A percentile compares a stretch with the other conserved stretches of the same genome.
Conservation (phyloP, 2,888 invertebrate species). For the Cephus pygmeus region DNA sequence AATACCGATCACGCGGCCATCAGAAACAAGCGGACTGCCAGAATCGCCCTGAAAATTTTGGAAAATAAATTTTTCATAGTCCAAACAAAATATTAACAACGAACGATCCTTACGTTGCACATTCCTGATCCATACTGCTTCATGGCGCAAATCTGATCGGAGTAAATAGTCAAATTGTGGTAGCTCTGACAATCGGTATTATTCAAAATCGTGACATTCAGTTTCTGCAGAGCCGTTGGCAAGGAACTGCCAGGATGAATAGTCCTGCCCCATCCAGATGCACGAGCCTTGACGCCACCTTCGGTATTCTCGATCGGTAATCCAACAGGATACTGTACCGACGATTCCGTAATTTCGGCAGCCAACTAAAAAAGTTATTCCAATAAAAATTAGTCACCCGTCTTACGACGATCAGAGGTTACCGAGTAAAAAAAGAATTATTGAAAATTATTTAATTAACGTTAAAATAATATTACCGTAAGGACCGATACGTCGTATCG, state of each 20-base stretch:
- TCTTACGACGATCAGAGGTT: too few species aligned
- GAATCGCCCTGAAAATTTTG: conserved; percentile 15
- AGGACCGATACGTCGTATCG: too few species aligned
- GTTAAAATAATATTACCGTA: too few species aligned
- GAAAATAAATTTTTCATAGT: neutral
- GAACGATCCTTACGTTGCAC: conserved; percentile 9
- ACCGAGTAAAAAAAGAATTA: too few species aligned
- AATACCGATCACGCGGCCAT: conserved; percentile 18
- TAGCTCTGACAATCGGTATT: conserved; percentile 19
- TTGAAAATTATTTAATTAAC: too few species aligned
- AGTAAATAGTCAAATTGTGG: conserved; percentile 4
- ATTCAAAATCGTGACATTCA: conserved; percentile 14
- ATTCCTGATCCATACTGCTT: conserved; percentile 6
- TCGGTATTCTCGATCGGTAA: conserved; percentile 6
- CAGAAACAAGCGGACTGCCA: conserved; percentile 13
- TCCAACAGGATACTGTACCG: conserved; percentile 9
- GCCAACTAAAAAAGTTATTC: neutral
- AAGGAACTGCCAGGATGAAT: conserved; percentile 21
- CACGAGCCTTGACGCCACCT: conserved; percentile 5
- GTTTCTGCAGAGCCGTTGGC: conserved; percentile 25
- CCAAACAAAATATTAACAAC: neutral
- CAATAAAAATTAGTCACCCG: too few species aligned
- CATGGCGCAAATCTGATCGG: conserved; percentile 4
- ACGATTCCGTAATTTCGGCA: conserved; percentile 10
- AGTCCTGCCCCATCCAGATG: conserved; percentile 13